Evolutionary conservation across 2,888 invertebrate species (phyloP), one percentile per base, ranked within the genome.

Genomic region (Bhutanitis thaidina): DNA sequence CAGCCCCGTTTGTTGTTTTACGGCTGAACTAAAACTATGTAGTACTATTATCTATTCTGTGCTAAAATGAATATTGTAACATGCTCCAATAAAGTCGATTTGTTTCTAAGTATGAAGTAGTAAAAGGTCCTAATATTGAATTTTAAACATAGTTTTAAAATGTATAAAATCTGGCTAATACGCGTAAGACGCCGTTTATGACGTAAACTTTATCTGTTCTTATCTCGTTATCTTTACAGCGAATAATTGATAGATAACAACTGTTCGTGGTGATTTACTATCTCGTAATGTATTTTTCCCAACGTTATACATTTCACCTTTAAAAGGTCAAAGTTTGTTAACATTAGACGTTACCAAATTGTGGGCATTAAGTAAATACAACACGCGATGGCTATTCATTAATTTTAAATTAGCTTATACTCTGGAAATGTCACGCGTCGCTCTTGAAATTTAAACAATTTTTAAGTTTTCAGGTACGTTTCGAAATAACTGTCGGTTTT

Each of bases 201-300:
- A 30, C 9, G 15, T 29, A 13, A 30, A 38, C 32, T 34, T 13
- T 39, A 29, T 34, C 2, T 13, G 13, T 3, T 20, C 32, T 40
- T 48, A 40, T 40, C 47, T n/a, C n/a, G 12, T 45, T 39, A 46
- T 38, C 38, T 30, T 7, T 20, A 20, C 20, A 20, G 14, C 10
- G 1, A 14, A 25, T 9, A 40, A 40, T 20, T 27, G 1, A 40
- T 29, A 12, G 40, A 40, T 40, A 39, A 20, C 7, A 32, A 39
- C 1, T 30, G 37, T 4, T 13, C 20, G 27, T 30, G 20, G 46
- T 47, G 46, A 34, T 47, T 47, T 10, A 32, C 20, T 30, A 47
- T 39, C 32, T 39, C 46, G 25, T 32, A 47, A 48, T 12, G 25
- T 40, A 27, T 40, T 48, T 48, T 30, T 40, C 34, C 34, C 9